Percentiles rank a stretch among this genome's conserved stretches.
Conservation (phyloP, 1,140 invertebrate genomes). For the Phortica variegata region DNA sequence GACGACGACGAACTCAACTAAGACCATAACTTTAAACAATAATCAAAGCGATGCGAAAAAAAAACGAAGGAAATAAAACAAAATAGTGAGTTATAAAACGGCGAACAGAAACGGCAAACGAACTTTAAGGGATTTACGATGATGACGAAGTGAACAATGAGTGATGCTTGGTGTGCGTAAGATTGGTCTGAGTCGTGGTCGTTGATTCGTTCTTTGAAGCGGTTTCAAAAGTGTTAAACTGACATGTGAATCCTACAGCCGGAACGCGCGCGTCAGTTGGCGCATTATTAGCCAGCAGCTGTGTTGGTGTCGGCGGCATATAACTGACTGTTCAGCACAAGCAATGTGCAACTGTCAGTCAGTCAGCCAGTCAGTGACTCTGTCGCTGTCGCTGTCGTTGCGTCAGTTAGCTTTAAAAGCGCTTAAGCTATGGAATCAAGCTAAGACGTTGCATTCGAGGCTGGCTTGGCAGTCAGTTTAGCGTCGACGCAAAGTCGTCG, state of each 20-base stretch:
- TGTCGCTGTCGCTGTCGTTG: constrained; percentile 2
- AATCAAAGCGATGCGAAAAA: constrained; percentile 31
- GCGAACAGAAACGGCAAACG: neutral
- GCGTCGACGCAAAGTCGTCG: constrained; percentile 20
- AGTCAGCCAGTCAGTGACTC: too few species aligned
- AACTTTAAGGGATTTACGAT: constrained; percentile 41
- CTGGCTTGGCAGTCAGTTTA: constrained; percentile 38
- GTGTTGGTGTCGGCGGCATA: constrained; percentile 1
- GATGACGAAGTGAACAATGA: neutral
- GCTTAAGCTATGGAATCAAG: neutral
- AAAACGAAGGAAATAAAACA: constrained; percentile 24
- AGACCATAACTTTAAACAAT: constrained; percentile 50
- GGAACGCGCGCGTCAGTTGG: neutral
- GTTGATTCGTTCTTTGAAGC: too few species aligned
- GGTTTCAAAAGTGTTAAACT: constrained; percentile 48
- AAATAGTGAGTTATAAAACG: neutral
- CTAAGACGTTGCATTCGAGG: constrained; percentile 8
- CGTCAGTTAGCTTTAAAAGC: constrained; percentile 5
- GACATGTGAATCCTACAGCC: constrained; percentile 41
- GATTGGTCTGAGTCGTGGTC: too few species aligned
- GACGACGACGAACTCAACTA: too few species aligned
- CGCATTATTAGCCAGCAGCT: neutral
- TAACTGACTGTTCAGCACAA: too few species aligned
- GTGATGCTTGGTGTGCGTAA: constrained; percentile 10
- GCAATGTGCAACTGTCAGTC: too few species aligned